phyloP scores from a whole-genome alignment of 2,797 vertebrate species.

The Chaenodraco wilsoni region DNA sequence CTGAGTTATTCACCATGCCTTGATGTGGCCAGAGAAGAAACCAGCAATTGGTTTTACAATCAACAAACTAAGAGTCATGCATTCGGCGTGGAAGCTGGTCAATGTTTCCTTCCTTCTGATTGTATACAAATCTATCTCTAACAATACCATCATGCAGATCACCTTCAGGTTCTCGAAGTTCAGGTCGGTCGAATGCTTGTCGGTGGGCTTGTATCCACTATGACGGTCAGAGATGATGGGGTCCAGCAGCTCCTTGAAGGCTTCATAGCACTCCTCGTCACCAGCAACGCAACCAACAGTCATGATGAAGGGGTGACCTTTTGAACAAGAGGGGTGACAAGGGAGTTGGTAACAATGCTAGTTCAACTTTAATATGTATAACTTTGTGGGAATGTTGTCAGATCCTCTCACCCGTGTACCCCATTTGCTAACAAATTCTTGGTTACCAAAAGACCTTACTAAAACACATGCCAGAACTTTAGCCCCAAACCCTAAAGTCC shows the following conservation, averaged over 20 bases:
- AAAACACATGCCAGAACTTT: background rate
- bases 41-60: background rate
- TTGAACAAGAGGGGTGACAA: background rate
- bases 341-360: background rate
- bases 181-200: constrained; percentile 95
- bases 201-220: constrained; percentile 90
- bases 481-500: background rate
- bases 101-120: too few relatives aligned
- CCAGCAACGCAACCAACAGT: constrained; percentile 94
- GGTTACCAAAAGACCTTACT: too few relatives aligned
- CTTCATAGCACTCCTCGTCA: constrained; percentile 90
- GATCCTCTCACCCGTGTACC: background rate
- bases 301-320: constrained; percentile 96
- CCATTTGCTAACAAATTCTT: too few relatives aligned
- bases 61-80: background rate
- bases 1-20: background rate
- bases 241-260: constrained; percentile 93
- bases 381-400: background rate
- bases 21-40: background rate
- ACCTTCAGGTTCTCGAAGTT: constrained; percentile 93
- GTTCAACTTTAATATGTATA: background rate
- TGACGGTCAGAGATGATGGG: constrained; percentile 93
- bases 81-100: background rate
- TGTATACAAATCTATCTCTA: background rate
- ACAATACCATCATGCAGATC: background rate